Percentiles rank a stretch among this genome's conserved stretches.
phyloP scores from a whole-genome alignment of 2,113 vertebrate genomes.

The Grantiella picta region DNA sequence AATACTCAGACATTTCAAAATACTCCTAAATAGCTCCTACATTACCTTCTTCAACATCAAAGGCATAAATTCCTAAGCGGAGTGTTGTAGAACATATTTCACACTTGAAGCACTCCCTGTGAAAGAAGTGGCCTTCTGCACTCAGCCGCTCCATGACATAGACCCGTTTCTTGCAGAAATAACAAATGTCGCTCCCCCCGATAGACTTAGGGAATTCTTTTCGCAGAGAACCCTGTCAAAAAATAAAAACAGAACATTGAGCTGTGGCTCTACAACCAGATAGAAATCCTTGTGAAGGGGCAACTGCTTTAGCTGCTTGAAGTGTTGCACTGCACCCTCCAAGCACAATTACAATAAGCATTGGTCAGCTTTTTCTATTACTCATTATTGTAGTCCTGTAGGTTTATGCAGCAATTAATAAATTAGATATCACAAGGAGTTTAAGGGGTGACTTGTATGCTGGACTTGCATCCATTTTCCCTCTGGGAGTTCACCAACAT shows the following conservation, averaged over 20 bases:
- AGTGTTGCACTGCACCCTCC: not conserved
- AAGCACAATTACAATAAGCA: not conserved
- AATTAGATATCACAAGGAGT: not conserved
- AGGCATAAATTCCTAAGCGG: conserved; percentile 85
- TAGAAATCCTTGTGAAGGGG: not conserved
- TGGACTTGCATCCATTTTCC: not conserved
- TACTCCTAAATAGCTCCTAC: not conserved
- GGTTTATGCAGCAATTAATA: not conserved
- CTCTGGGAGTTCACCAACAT: not conserved
- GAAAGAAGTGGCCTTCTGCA: conserved; percentile 92
- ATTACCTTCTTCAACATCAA: conserved; percentile 87
- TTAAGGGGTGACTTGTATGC: not conserved
- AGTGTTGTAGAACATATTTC: conserved; percentile 81
- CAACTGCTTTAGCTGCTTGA: not conserved
- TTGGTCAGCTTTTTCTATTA: not conserved
- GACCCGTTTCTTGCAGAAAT: conserved; percentile 88
- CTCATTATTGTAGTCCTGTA: not conserved
- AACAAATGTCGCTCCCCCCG: conserved; percentile 88
- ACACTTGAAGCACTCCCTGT: conserved; percentile 95
- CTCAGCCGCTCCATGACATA: conserved; percentile 92
- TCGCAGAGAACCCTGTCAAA: conserved; percentile 75
- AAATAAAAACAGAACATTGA: not conserved
- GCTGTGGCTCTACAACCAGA: not conserved
- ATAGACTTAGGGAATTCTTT: conserved; percentile 80
- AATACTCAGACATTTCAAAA: not conserved